Evolutionary conservation across 2,797 vertebrate species (phyloP).

Genomic region (Rousettus madagascariensis): DNA sequence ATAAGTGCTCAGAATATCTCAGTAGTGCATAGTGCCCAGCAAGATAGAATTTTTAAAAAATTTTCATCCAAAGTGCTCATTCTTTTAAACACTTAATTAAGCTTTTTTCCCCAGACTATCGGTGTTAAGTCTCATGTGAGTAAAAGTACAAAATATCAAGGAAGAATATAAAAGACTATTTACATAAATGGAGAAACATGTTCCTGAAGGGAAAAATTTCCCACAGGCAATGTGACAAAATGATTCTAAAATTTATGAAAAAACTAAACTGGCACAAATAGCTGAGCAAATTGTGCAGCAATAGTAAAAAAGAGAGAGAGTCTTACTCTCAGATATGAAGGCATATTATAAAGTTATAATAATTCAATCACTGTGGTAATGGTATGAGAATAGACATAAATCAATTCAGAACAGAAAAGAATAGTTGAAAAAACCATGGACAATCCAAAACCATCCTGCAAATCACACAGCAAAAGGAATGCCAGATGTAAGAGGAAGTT

Average conservation of each 20-base stretch:
- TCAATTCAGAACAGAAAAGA: not conserved
- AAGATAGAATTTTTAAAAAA: not conserved
- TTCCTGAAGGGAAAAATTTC: not conserved
- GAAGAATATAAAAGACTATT: not conserved
- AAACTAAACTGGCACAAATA: not conserved
- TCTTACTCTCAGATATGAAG: not conserved
- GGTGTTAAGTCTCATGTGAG: not conserved
- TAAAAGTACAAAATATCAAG: not conserved
- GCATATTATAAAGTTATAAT: not conserved
- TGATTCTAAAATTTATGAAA: constrained; percentile 4
- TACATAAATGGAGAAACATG: not conserved
- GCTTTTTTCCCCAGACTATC: not conserved
- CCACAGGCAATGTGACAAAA: not conserved
- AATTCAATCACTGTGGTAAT: not conserved
- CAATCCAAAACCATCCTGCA: not conserved
- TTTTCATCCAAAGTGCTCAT: constrained; percentile 5
- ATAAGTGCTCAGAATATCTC: not conserved
- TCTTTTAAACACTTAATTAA: not conserved
- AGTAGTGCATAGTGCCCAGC: not conserved
- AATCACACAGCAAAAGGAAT: not conserved
- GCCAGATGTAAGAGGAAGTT: not conserved
- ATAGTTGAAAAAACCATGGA: not conserved
- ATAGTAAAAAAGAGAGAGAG: not conserved
- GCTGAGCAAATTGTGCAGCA: not conserved
- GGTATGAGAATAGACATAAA: not conserved